Base-by-base conservation (phyloP, 2,888 invertebrate genomes). In the Uropetala carovei region DNA sequence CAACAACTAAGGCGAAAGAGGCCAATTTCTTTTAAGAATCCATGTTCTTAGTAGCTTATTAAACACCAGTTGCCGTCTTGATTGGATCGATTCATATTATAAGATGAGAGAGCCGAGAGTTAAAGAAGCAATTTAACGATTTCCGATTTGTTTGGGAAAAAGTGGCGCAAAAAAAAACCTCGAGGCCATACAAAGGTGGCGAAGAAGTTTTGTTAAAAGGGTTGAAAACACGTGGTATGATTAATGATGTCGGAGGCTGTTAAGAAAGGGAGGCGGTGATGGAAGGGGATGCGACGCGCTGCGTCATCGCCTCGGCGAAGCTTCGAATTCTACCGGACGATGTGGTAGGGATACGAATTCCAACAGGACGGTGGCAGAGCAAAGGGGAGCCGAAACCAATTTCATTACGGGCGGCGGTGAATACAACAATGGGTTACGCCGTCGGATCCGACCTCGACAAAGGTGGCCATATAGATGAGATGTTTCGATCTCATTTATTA, bases 191-290 rank as follows among this genome's bases (percentile, higher is more conserved):
- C 14, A 57, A 30, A 89, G 64, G 89, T 43, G 59, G 60, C 68
- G 43, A 89, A n/a, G 64, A 30, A 89, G 30, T 89, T 89, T 30
- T 43, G 89, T 64, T n/a, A 30, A 30, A 56, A 43, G 64, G 56
- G 64, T 22, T 60, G 30, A 43, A 11, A 89, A 68, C 89, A 68
- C 68, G 64, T 64, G 43, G 43, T 56, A n/a, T 89, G 89, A 89
- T 89, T 89, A 89, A 89, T 89, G 89, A 89, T 89, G 89, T 89
- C 89, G 89, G 64, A 18, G 60, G 68, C 89, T 64, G 89, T 64
- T 30, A 68, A n/a, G 86, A 22, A 43, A 57, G 86, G 30, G 18
- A 60, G 64, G 43, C 60, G 64, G 30, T 68, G 89, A 89, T 89
- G 64, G 64, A 60, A 60, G 27, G 59, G n/a, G 43, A 89, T 43